These are phyloP conservation scores for Tachina lurida DNA, from an alignment of 2,888 invertebrate genomes.

Conservation along the genomic window DNA sequence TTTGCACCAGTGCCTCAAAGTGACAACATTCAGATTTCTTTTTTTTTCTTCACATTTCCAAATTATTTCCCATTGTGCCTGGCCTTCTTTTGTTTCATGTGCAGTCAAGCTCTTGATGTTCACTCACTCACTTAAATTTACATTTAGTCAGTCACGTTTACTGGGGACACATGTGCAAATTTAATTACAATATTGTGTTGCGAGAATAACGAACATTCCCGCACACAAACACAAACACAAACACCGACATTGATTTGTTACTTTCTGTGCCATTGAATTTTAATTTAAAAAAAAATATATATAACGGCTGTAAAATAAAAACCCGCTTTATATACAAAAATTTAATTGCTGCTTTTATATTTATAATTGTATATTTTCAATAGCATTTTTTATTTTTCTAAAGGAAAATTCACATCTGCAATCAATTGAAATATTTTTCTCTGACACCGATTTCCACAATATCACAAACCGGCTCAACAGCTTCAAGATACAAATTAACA, in stretches of 20 bases:
- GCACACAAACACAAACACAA: not conserved
- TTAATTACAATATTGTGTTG: conserved; percentile 50
- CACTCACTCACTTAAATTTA: conserved; percentile 44
- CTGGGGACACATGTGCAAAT: conserved; percentile 65
- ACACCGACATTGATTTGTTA: not conserved
- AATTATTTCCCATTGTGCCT: not conserved
- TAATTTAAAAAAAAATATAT: not conserved
- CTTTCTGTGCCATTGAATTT: not conserved
- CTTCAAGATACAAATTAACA: conserved; percentile 7
- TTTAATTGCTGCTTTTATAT: not conserved
- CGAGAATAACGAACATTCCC: not conserved
- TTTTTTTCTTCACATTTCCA: not conserved
- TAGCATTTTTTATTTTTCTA: no score
- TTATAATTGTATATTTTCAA: not conserved
- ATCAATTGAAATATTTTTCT: conserved; percentile 3
- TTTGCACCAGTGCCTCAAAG: no score
- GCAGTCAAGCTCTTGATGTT: not conserved
- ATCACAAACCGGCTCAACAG: conserved; percentile 26
- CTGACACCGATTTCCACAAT: conserved; percentile 1
- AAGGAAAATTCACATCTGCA: conserved; percentile 13
- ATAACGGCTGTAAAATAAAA: not conserved
- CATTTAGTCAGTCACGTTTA: conserved; percentile 59
- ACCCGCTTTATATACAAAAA: not conserved
- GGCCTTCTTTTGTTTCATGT: not conserved
- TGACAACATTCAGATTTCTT: no score